Percentiles rank a stretch among this genome's conserved stretches.
Evolutionary conservation across 2,797 vertebrate genomes (phyloP).

Genomic region (Acanthopagrus latus): DNA sequence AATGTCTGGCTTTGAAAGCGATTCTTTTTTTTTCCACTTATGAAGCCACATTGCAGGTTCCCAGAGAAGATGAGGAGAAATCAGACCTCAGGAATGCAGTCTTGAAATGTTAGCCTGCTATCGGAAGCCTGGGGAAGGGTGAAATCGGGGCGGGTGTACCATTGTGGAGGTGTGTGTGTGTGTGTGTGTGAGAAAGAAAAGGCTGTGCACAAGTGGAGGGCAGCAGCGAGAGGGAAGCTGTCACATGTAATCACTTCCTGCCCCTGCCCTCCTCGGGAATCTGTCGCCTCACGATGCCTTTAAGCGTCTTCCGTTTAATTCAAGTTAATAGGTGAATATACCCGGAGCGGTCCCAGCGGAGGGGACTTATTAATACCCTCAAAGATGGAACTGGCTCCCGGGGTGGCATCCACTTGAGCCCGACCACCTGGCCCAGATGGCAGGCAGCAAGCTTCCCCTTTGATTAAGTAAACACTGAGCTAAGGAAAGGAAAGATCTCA

Average conservation of each 20-base stretch:
- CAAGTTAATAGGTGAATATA: conserved; percentile 48
- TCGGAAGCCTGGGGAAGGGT: conserved; percentile 63
- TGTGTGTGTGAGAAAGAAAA: conserved; percentile 14
- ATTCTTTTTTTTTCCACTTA: conserved; percentile 18
- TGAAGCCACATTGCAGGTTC: conserved; percentile 45
- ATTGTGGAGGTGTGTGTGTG: conserved; percentile 40
- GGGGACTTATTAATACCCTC: conserved; percentile 56
- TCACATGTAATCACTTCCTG: conserved; percentile 73
- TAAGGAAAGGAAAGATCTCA: conserved; percentile 59
- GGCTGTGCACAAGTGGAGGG: conserved; percentile 18
- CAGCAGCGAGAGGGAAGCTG: conserved; percentile 41
- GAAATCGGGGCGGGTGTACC: conserved; percentile 51
- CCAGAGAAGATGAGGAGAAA: conserved; percentile 52
- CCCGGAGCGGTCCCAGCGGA: background rate
- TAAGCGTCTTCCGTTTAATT: conserved; percentile 71
- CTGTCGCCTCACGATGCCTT: conserved; percentile 70
- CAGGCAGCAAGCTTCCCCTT: conserved; percentile 33
- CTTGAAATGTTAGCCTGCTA: conserved; percentile 74
- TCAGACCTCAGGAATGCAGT: conserved; percentile 64
- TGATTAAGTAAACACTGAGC: conserved; percentile 48
- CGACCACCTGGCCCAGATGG: conserved; percentile 58
- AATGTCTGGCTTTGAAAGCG: conserved; percentile 13
- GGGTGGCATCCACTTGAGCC: conserved; percentile 62
- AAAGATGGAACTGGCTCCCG: conserved; percentile 41
- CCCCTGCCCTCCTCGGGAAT: conserved; percentile 67